Percentiles rank a stretch among this genome's conserved stretches.
These are phyloP conservation scores for Danio albolineatus DNA, from an alignment of 2,797 vertebrate species.

Conservation along the genomic window DNA sequence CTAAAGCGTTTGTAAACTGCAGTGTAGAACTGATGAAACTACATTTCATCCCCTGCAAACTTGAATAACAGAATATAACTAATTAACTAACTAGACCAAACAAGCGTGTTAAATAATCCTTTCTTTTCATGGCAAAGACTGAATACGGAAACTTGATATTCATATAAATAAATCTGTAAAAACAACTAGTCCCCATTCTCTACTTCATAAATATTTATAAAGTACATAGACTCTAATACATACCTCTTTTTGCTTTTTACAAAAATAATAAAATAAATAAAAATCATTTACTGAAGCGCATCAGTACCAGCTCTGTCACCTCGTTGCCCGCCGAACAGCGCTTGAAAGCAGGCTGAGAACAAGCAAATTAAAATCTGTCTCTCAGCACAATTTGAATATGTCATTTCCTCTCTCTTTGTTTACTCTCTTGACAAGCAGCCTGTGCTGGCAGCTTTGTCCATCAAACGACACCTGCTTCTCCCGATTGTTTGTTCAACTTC, in stretches of 20 bases:
- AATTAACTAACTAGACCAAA: too few species aligned
- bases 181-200: background rate
- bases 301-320: constrained; percentile 27
- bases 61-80: too few species aligned
- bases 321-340: constrained; percentile 28
- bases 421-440: constrained; percentile 70
- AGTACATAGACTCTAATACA: background rate
- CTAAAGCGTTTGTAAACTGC: too few species aligned
- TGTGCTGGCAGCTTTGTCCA: constrained; percentile 72
- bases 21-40: too few species aligned
- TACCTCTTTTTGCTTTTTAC: background rate
- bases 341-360: constrained; percentile 39
- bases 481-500: constrained; percentile 76
- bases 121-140: too few species aligned
- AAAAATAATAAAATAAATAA: background rate
- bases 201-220: background rate
- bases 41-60: too few species aligned
- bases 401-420: constrained; percentile 62
- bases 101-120: too few species aligned
- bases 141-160: background rate
- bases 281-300: constrained; percentile 7
- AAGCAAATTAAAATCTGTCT: constrained; percentile 55
- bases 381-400: constrained; percentile 63
- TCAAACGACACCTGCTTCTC: constrained; percentile 77
- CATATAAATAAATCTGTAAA: background rate